Percentiles rank a stretch among this genome's conserved stretches.
Evolutionary conservation across 2,888 invertebrate genomes (phyloP).

Genomic region (Oeneis ivallda): DNA sequence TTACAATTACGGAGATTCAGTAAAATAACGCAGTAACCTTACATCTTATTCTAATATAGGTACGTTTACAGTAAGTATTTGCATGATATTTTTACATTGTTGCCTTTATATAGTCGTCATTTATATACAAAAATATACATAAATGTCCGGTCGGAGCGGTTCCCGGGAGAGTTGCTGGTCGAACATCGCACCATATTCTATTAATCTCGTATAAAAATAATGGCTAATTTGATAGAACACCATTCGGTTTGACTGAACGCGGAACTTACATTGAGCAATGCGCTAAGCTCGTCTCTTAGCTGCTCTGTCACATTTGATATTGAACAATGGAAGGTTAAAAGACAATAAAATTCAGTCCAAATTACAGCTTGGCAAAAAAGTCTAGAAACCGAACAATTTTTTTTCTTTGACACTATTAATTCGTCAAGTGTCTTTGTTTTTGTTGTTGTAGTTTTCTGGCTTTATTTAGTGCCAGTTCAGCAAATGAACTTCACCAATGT

Average conservation of each 20-base stretch:
- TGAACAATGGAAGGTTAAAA: neutral
- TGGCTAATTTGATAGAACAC: slow-evolving; percentile 55
- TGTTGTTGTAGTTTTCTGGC: no score
- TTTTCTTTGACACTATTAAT: no score
- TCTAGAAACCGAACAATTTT: no score
- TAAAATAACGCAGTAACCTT: slow-evolving; percentile 66
- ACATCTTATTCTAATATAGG: slow-evolving; percentile 55
- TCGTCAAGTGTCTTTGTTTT: no score
- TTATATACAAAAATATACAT: slow-evolving; percentile 81
- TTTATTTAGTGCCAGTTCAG: no score
- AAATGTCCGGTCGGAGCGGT: slow-evolving; percentile 63
- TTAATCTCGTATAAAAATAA: slow-evolving; percentile 66
- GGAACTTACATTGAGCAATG: slow-evolving; percentile 42
- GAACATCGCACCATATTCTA: slow-evolving; percentile 45
- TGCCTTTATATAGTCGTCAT: slow-evolving; percentile 67
- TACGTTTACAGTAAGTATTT: slow-evolving; percentile 57
- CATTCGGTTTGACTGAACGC: slow-evolving; percentile 34
- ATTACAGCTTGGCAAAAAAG: neutral
- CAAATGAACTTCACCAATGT: no score
- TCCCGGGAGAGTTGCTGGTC: slow-evolving; percentile 39
- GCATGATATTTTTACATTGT: slow-evolving; percentile 72
- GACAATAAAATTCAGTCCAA: neutral
- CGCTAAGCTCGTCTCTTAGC: slow-evolving; percentile 14
- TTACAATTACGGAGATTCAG: slow-evolving; percentile 77
- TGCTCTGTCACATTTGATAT: neutral